These are phyloP conservation scores for Nannospalax galili DNA, from an alignment of 2,113 vertebrate genomes.

Conservation along the genomic window DNA sequence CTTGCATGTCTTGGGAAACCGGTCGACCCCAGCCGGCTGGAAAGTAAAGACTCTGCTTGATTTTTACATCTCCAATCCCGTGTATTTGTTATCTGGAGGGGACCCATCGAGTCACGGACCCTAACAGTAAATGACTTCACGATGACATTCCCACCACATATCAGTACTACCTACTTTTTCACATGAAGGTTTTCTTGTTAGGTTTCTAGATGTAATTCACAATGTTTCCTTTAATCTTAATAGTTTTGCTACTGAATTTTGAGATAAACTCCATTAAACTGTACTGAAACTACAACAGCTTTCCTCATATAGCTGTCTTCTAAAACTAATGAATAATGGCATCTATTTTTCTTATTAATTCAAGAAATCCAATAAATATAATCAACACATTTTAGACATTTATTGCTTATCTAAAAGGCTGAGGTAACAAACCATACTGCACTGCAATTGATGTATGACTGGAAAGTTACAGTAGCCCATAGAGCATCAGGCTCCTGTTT, in stretches of 20 bases:
- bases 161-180: not conserved
- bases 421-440: not conserved
- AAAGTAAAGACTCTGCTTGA: too few relatives aligned
- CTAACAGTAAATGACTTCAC: too few relatives aligned
- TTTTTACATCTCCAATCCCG: too few relatives aligned
- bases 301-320: not conserved
- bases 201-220: conserved; percentile 28
- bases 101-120: too few relatives aligned
- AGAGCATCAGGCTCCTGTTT: not conserved
- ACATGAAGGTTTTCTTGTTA: not conserved
- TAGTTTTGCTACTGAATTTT: conserved; percentile 26
- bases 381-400: not conserved
- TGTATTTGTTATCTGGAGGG: too few relatives aligned
- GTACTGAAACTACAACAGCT: not conserved
- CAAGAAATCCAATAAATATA: not conserved
- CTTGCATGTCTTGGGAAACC: too few relatives aligned
- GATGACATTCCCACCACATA: not conserved
- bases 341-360: conserved; percentile 22
- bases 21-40: too few relatives aligned
- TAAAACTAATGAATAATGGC: conserved; percentile 44
- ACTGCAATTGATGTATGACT: not conserved
- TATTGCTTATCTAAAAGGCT: conserved; percentile 32
- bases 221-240: conserved; percentile 38
- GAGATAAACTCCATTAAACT: conserved; percentile 25
- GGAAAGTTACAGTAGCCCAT: conserved; percentile 7